Conservation (phyloP, 2,797 vertebrate genomes). For the Schizopygopsis malacanthus region DNA sequence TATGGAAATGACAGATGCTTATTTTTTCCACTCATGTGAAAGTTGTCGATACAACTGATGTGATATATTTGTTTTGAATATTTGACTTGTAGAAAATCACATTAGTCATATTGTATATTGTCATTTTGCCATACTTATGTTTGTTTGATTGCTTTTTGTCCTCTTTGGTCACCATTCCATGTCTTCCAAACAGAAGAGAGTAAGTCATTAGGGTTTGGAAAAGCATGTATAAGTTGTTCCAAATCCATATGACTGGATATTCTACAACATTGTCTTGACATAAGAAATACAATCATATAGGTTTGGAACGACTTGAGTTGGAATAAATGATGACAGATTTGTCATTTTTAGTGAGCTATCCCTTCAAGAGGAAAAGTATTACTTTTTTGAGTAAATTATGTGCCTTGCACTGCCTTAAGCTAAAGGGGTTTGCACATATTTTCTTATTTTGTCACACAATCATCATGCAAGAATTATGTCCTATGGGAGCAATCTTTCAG, state of each 20-base stretch:
- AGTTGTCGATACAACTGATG: neutral
- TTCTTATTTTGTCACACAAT: conserved; percentile 34
- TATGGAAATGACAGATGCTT: neutral
- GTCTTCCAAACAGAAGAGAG: neutral
- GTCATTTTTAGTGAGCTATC: conserved; percentile 6
- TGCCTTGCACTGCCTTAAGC: conserved; percentile 14
- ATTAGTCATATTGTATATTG: neutral
- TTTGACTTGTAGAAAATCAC: neutral
- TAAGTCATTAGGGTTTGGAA: neutral
- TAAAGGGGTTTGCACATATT: neutral
- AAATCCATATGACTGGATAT: neutral
- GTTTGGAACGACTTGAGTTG: conserved; percentile 1
- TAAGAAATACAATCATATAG: neutral
- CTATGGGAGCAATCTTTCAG: conserved; percentile 35
- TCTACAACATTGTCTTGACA: neutral
- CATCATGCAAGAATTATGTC: conserved; percentile 34
- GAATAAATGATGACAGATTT: conserved; percentile 13
- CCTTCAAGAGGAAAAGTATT: neutral
- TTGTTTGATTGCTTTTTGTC: neutral
- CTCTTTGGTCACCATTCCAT: neutral
- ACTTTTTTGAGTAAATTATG: conserved; percentile 34
- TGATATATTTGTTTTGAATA: neutral
- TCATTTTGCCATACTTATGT: neutral
- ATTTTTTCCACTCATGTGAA: neutral
- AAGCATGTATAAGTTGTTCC: neutral